phyloP scores from a whole-genome alignment of 2,797 vertebrate species.

The Pseudochirops cupreus region DNA sequence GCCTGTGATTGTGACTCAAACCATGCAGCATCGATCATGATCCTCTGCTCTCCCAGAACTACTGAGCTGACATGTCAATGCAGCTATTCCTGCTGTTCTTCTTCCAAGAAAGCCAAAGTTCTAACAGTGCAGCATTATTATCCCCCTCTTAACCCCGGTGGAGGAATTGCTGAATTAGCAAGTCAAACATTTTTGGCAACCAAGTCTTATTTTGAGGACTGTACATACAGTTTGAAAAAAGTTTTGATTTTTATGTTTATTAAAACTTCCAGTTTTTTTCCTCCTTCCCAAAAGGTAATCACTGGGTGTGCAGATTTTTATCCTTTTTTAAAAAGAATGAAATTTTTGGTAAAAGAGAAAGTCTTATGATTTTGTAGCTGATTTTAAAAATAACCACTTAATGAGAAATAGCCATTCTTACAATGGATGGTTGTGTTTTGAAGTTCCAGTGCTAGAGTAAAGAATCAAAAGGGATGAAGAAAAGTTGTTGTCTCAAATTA shows the following conservation, averaged over 20 bases:
- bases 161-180: slow-evolving; percentile 82
- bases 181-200: slow-evolving; percentile 92
- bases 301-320: slow-evolving; percentile 63
- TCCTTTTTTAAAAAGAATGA: slow-evolving; percentile 68
- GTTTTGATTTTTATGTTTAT: slow-evolving; percentile 89
- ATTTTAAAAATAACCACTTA: slow-evolving; percentile 82
- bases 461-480: slow-evolving; percentile 75
- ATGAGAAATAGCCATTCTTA: slow-evolving; percentile 77
- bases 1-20: slow-evolving; percentile 81
- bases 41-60: slow-evolving; percentile 77
- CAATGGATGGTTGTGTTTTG: slow-evolving; percentile 77
- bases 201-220: slow-evolving; percentile 87
- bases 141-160: slow-evolving; percentile 38
- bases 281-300: slow-evolving; percentile 73
- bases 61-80: slow-evolving; percentile 48
- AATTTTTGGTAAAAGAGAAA: slow-evolving; percentile 79
- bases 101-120: slow-evolving; percentile 61
- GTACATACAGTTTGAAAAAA: slow-evolving; percentile 88
- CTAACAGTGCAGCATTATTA: slow-evolving; percentile 32
- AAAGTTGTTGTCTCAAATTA: slow-evolving; percentile 72
- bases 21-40: slow-evolving; percentile 70
- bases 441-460: slow-evolving; percentile 71
- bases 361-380: slow-evolving; percentile 77
- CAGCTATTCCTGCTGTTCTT: slow-evolving; percentile 72
- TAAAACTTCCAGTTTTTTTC: slow-evolving; percentile 80